Conservation (phyloP, 1,140 invertebrate species). For the Brachionus sp. region DNA sequence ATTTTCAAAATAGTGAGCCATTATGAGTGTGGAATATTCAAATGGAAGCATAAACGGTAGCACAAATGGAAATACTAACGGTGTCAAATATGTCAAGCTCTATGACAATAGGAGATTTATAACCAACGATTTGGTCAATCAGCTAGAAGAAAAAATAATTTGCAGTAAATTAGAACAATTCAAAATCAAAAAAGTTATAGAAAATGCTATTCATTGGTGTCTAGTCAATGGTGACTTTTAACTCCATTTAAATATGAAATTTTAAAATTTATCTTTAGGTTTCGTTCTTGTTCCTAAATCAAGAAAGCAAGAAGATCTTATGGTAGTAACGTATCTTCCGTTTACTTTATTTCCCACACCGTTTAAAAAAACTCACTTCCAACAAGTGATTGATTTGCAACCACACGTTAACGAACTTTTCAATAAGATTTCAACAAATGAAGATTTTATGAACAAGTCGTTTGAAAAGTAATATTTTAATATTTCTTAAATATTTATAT, state of each 20-base stretch:
- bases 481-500: not conserved
- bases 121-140: not conserved
- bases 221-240: constrained; percentile 22
- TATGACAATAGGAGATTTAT: not conserved
- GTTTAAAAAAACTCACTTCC: not conserved
- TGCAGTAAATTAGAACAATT: not conserved
- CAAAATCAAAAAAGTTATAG: constrained; percentile 31
- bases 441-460: constrained; percentile 3
- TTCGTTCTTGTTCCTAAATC: constrained; percentile 42
- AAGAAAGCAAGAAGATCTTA: constrained; percentile 6
- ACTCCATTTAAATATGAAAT: not conserved
- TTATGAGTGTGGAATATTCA: not conserved
- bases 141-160: not conserved
- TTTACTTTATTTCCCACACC: constrained; percentile 44
- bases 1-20: not conserved
- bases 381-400: constrained; percentile 33
- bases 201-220: constrained; percentile 44
- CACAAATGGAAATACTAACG: not conserved
- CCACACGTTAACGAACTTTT: constrained; percentile 13
- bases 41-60: not conserved
- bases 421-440: not conserved
- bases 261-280: not conserved
- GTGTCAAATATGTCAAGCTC: not conserved
- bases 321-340: constrained; percentile 29
- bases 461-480: constrained; percentile 6